Conservation (phyloP, 2,888 invertebrate species). For the Ichneumon xanthorius region DNA sequence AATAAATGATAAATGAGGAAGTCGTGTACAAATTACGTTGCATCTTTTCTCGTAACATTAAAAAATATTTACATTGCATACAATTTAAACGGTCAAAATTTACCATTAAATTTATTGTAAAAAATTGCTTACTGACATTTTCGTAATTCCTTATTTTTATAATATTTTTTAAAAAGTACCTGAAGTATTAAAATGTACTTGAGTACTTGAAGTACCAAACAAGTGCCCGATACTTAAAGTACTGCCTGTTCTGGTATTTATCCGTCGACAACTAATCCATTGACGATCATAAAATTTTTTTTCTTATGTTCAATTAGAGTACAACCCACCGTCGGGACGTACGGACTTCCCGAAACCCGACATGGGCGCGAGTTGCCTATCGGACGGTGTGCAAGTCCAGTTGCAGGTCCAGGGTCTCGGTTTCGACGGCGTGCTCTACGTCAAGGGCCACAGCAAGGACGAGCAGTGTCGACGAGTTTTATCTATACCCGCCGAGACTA, state of each 20-base stretch:
- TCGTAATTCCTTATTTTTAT: too few relatives aligned
- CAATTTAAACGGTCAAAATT: too few relatives aligned
- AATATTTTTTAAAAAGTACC: too few relatives aligned
- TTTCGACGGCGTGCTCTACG: slow-evolving; percentile 96
- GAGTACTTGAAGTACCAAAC: too few relatives aligned
- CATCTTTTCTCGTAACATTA: too few relatives aligned
- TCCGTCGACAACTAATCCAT: not conserved
- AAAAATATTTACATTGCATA: too few relatives aligned
- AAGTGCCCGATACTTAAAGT: too few relatives aligned
- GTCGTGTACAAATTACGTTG: too few relatives aligned
- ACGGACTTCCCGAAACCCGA: slow-evolving; percentile 95
- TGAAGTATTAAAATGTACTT: too few relatives aligned
- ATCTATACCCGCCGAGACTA: slow-evolving; percentile 89
- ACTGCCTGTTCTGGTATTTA: not conserved
- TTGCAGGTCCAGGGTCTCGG: slow-evolving; percentile 84
- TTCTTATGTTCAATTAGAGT: not conserved
- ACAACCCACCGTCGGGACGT: slow-evolving; percentile 79
- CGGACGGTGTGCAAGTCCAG: slow-evolving; percentile 95
- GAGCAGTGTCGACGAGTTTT: slow-evolving; percentile 94
- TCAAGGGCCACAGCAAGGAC: slow-evolving; percentile 97
- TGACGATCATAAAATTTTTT: not conserved
- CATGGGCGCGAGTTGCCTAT: slow-evolving; percentile 95
- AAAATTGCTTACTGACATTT: too few relatives aligned
- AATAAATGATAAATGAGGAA: too few relatives aligned
- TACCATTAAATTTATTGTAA: too few relatives aligned